Evolutionary conservation across 1,140 invertebrate species (phyloP).

Genomic region (Drepana arcuata): DNA sequence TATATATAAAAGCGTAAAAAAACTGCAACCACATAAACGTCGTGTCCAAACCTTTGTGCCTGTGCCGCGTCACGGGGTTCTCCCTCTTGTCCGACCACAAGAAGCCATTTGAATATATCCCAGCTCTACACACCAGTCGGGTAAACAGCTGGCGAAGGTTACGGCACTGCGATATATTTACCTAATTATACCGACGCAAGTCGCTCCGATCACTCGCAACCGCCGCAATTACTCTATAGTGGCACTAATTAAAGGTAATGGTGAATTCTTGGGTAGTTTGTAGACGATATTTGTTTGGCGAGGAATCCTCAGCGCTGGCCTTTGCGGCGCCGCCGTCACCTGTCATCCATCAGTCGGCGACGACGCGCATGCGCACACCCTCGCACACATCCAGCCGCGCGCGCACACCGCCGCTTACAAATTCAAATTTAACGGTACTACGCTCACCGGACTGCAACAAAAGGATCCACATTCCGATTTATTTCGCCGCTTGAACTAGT

Average conservation of each 20-base stretch:
- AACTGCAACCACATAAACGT: not conserved
- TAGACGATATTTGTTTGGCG: slow-evolving; percentile 23
- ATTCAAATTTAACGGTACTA: slow-evolving; percentile 67
- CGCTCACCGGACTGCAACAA: slow-evolving; percentile 61
- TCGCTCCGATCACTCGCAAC: not conserved
- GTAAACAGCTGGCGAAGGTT: not conserved
- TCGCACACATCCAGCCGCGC: slow-evolving; percentile 19
- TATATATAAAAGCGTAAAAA: not conserved
- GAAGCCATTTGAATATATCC: too few species aligned
- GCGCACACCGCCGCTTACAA: slow-evolving; percentile 19
- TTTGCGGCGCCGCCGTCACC: slow-evolving; percentile 63
- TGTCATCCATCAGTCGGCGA: slow-evolving; percentile 66
- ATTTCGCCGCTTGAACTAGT: slow-evolving; percentile 17
- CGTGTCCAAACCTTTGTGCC: not conserved
- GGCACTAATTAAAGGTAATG: slow-evolving; percentile 22
- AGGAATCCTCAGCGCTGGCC: slow-evolving; percentile 18
- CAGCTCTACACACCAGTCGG: too few species aligned
- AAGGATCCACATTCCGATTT: slow-evolving; percentile 43
- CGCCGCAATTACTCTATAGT: too few species aligned
- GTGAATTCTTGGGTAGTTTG: slow-evolving; percentile 13
- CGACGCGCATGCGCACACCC: slow-evolving; percentile 53
- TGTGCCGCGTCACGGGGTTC: not conserved
- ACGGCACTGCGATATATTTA: not conserved
- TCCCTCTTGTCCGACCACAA: too few species aligned
- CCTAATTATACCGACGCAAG: not conserved